phyloP scores from a whole-genome alignment of 2,113 vertebrate species.

The Macquaria australasica region DNA sequence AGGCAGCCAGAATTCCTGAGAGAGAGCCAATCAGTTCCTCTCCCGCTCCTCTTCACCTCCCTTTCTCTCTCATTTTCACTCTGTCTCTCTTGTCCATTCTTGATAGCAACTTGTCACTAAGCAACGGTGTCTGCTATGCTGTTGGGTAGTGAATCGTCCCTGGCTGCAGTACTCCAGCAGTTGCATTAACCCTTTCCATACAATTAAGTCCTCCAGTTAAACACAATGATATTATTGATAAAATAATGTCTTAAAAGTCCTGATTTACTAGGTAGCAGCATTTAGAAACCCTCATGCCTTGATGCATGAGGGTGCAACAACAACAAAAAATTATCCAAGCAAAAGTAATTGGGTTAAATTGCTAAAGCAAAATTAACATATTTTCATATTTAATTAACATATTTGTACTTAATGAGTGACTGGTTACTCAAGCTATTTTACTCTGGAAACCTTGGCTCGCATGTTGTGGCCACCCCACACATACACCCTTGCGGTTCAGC shows the following conservation, averaged over 20 bases:
- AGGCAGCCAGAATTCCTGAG: conserved; percentile 51
- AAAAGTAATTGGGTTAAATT: background rate
- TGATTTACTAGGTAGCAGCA: background rate
- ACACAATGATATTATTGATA: background rate
- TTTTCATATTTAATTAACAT: too few relatives aligned
- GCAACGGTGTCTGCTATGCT: conserved; percentile 68
- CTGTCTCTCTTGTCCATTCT: conserved; percentile 50
- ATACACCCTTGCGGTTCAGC: background rate
- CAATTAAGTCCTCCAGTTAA: background rate
- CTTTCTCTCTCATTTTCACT: conserved; percentile 48
- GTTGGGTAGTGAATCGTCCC: conserved; percentile 43
- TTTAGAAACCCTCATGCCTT: background rate
- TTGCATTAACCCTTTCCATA: conserved; percentile 42
- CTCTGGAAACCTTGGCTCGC: background rate
- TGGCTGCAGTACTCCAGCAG: conserved; percentile 33
- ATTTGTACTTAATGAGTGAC: background rate
- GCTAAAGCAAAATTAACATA: background rate
- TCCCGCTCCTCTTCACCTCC: conserved; percentile 11
- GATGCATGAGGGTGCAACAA: background rate
- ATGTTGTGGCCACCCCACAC: background rate
- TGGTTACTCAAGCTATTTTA: background rate
- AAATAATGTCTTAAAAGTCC: background rate
- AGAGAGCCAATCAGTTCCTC: conserved; percentile 60
- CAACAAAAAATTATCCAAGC: background rate
- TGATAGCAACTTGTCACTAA: conserved; percentile 76